Conservation (phyloP, 2,888 invertebrate genomes). For the Cataglyphis livida region DNA sequence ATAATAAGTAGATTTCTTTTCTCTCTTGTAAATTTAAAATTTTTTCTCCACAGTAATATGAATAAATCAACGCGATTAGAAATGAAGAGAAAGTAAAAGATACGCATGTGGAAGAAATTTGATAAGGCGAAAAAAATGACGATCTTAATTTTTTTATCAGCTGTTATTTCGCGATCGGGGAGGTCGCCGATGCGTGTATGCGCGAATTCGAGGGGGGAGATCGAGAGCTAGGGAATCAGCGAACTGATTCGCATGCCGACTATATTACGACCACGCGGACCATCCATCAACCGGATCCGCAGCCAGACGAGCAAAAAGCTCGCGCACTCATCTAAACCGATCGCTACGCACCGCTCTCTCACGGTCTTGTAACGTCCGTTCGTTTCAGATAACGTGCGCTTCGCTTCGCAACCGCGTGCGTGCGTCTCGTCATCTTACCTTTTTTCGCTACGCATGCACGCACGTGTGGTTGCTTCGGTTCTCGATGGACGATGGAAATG, state of each 20-base stretch:
- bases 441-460: constrained; percentile 29
- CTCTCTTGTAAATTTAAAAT: background rate
- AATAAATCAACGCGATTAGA: background rate
- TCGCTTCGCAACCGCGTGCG: constrained; percentile 29
- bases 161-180: constrained; percentile 8
- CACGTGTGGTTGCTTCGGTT: background rate
- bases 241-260: constrained; percentile 38
- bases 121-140: constrained; percentile 13
- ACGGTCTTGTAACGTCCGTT: constrained; percentile 59
- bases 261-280: constrained; percentile 45
- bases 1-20: background rate
- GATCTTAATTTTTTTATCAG: constrained; percentile 3
- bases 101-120: background rate
- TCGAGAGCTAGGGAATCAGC: constrained; percentile 21
- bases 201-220: constrained; percentile 17
- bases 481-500: background rate
- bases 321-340: constrained; percentile 72
- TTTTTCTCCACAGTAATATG: background rate
- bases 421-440: constrained; percentile 24
- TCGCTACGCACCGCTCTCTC: constrained; percentile 67
- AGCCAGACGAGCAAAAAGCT: constrained; percentile 73
- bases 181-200: constrained; percentile 11
- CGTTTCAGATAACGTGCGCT: constrained; percentile 66
- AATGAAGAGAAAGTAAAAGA: background rate
- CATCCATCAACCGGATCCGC: constrained; percentile 74